Evolutionary conservation across 2,113 vertebrate genomes (phyloP), one percentile per base, ranked within the genome.

Genomic region (Sinocyclocheilus maitianheensis): DNA sequence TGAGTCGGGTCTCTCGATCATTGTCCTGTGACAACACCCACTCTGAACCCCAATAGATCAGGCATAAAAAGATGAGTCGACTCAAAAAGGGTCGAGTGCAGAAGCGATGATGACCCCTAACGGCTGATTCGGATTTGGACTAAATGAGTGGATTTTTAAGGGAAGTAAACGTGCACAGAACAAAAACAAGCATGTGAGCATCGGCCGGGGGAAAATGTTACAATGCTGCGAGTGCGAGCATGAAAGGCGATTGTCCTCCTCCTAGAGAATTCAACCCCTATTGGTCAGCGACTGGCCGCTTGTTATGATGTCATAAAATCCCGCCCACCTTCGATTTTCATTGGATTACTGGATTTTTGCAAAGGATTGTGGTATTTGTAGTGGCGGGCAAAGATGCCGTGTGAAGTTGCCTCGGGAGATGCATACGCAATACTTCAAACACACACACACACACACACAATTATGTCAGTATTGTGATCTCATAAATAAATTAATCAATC

Each of bases 1-100:
- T 72, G 94, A 91, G 71, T 95, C 95, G 88, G 94, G 92, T 93
- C 94, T 91, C 89, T 95, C 95, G 91, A 95, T 95, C 95, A 95
- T 95, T 34, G 91, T 91, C 46, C 87, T 55, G 79, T 91, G 91
- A 91, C 93, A 89, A 92, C 92, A 92, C 91, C 93, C 90, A 90
- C 92, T 86, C 85, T 86, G 89, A 75, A 67, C 55, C 69, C 85
- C 79, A 89, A 83, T 84, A 77, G 89, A 90, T 87, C 89, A 90
- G 88, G 85, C 91, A 91, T 77, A 91, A 37, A 91, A 87, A 24
- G 90, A 90, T 1, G 84, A 88, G 84, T 6, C 43, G 78, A 85
- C 7, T 10, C 24, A 51, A 26, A 85, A 2, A 75, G 16, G 69
- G 48, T 75, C 51, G 46, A 4, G 67, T 58, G 67, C 65, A 58